Base-by-base conservation (phyloP, 2,888 invertebrate species). In the Drosophila aldrichi region DNA sequence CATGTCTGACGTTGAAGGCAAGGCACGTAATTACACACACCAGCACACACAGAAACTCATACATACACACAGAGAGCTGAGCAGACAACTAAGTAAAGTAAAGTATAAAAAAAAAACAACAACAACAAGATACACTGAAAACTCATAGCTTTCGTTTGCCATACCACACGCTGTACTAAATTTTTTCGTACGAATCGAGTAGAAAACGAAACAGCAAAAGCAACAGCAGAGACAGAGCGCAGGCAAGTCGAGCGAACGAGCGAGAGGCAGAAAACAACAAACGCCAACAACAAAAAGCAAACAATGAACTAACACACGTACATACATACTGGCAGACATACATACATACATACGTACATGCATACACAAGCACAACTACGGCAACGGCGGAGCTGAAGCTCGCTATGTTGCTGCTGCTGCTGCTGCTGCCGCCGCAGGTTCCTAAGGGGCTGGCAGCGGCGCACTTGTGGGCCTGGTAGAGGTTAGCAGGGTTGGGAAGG, bases 101-200 rank as follows among this genome's bases (percentile, higher is more conserved):
- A 58, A 48, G 14, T 14, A 55, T 43, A 25, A 25, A 25, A 25
- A 25, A 58, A 56, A 71, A 70, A 22, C 20, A 69, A 56, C 72
- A 74, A 73, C 75, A 81, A 85, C 81, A 88, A 85, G 83, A 86
- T 88, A 86, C 83, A 86, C 90, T 86, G 90, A 86, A 86, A 86
- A 89, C 92, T 90, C 79, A 90, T 91, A 91, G 91, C 92, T 91
- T 92, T 91, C 92, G 87, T 91, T 92, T 90, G 90, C 88, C 90
- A 90, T 92, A 91, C 90, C 89, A 86, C 73, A 86, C 90, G 90
- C 90, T 86, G 90, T 89, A 91, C 90, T 90, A 89, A 88, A 91
- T 89, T 89, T 91, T 79, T 89, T 86, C 77, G 61, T 79, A 90
- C 90, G 87, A 86, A 82, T 56, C 67, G 77, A 82, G 86, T 74